Evolutionary conservation across 2,888 invertebrate genomes (phyloP).

Genomic region (Drosophila cracens): DNA sequence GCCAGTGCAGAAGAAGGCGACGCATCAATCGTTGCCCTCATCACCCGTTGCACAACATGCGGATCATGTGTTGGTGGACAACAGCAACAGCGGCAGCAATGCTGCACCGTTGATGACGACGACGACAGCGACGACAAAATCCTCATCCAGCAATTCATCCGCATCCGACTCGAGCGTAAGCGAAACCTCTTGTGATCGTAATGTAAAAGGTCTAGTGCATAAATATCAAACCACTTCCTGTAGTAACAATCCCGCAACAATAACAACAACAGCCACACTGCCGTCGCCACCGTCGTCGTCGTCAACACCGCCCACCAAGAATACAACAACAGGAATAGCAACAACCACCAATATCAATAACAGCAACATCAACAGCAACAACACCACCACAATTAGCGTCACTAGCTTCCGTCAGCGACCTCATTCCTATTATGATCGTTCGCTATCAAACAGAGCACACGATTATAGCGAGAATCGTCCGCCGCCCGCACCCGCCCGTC

Average conservation of each 20-base stretch:
- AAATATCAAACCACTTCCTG: conserved; percentile 88
- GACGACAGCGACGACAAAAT: conserved; percentile 28
- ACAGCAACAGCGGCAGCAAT: conserved; percentile 11
- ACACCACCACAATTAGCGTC: conserved; percentile 25
- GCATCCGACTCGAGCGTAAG: conserved; percentile 78
- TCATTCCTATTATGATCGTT: conserved; percentile 83
- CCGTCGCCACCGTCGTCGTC: not conserved
- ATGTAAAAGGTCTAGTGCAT: conserved; percentile 91
- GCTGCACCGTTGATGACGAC: conserved; percentile 28
- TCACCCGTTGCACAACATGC: conserved; percentile 87
- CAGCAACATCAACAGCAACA: conserved; percentile 29
- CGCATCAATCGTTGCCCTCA: conserved; percentile 86
- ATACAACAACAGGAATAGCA: conserved; percentile 29
- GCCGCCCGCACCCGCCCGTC: conserved; percentile 85
- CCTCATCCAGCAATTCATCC: conserved; percentile 60
- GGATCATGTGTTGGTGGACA: conserved; percentile 70
- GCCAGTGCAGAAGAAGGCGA: conserved; percentile 82
- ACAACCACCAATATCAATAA: conserved; percentile 22
- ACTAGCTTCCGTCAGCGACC: conserved; percentile 78
- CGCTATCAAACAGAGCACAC: conserved; percentile 76
- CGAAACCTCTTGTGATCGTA: conserved; percentile 87
- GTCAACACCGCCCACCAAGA: conserved; percentile 42
- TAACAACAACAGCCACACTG: conserved; percentile 47
- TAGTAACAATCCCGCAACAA: conserved; percentile 61
- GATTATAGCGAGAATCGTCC: conserved; percentile 84